Base-by-base conservation (phyloP, 2,113 vertebrate genomes). In the Vombatus ursinus region DNA sequence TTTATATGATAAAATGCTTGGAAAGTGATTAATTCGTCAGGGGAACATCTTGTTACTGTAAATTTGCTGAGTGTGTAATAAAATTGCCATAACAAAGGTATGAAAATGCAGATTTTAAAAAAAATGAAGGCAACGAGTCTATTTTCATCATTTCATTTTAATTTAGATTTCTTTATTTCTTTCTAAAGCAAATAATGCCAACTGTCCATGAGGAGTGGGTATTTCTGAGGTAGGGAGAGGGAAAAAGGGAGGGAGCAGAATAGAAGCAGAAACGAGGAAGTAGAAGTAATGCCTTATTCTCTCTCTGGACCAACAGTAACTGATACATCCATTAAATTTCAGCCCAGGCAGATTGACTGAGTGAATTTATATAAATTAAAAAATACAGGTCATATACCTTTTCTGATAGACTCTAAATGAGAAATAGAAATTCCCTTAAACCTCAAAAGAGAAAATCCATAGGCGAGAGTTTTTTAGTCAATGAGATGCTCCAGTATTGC, bases 61-160 rank as follows among this genome's bases (percentile, higher is more conserved):
- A 99, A 99, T 99, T 99, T 99, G 99, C 98, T 98, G 99, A 99
- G 99, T 99, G 98, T 99, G 98, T 99, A 99, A 99, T 99, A 99
- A 99, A 99, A 99, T 99, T 99, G 98, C 98, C 98, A 98, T 99
- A 99, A 99, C 98, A 98, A 98, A 99, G 99, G 98, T 99, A 98
- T 99, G 98, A 98, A 98, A 99, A 98, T 98, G 98, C 98, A 98
- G 98, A 98, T 99, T 98, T 98, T 96, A 94, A 97, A 97, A 97
- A 97, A 61, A 98, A 96, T 61, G 50, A 98, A 97, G 98, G 97
- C 95, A 94, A 96, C 94, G 97, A 97, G 94, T 97, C 97, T 91
- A 91, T 98, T 98, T 97, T 97, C 96, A 95, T 91, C 94, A 89
- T 50, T 96, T 98, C 97, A 93, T 96, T 97, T 98, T 97, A 96